Percentiles rank a stretch among this genome's conserved stretches.
These are phyloP conservation scores for Nymphalis polychloros DNA, from an alignment of 2,888 invertebrate species.

Conservation along the genomic window DNA sequence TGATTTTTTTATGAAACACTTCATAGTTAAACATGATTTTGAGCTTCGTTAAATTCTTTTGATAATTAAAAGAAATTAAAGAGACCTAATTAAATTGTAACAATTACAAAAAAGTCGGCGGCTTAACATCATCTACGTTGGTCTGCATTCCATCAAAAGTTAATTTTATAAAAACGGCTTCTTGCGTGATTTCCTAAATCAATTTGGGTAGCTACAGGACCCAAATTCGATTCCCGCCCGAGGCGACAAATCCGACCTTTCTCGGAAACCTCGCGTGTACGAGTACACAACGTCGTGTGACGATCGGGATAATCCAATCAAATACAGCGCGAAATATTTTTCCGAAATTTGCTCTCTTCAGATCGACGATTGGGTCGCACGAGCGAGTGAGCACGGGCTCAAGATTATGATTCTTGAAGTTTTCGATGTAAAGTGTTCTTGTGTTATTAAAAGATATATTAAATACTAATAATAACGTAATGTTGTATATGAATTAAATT, in stretches of 20 bases:
- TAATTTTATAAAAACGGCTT: conserved; percentile 38
- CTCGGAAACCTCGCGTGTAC: conserved; percentile 61
- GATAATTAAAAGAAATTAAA: too few species aligned
- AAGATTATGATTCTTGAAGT: not conserved
- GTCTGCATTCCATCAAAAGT: not conserved
- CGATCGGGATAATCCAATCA: conserved; percentile 61
- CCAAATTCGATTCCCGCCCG: conserved; percentile 74
- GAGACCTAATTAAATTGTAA: not conserved
- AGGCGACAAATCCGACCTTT: conserved; percentile 61
- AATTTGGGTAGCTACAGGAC: conserved; percentile 71
- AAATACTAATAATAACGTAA: not conserved
- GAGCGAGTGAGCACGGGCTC: not conserved
- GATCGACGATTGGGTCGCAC: conserved; percentile 16
- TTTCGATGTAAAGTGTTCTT: not conserved
- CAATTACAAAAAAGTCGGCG: not conserved
- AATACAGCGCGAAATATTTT: conserved; percentile 54
- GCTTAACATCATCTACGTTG: not conserved
- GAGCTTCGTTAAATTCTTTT: too few species aligned
- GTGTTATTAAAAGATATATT: not conserved
- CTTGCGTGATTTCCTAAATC: conserved; percentile 69
- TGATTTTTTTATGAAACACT: too few species aligned
- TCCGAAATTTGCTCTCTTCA: conserved; percentile 44
- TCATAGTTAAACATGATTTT: too few species aligned
- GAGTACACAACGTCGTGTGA: conserved; percentile 54
- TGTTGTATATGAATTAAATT: too few species aligned